Conservation (phyloP, 2,113 vertebrate genomes). For the Pseudorasbora parva region DNA sequence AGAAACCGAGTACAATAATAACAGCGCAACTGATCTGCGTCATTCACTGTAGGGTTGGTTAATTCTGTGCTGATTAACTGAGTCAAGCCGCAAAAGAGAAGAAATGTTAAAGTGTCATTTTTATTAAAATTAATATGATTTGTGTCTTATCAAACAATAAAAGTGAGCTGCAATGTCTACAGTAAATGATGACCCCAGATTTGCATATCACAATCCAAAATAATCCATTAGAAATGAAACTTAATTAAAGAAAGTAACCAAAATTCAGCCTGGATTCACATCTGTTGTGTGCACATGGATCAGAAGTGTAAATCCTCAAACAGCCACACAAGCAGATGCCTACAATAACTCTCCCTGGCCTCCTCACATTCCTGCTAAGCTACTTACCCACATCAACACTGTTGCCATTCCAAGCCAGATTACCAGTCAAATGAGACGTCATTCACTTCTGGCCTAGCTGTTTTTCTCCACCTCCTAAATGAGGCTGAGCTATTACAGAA, state of each 20-base stretch:
- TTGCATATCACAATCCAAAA: background rate
- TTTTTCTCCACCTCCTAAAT: background rate
- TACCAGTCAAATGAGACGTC: conserved; percentile 36
- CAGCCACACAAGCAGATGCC: conserved; percentile 35
- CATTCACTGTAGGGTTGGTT: background rate
- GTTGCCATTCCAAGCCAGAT: conserved; percentile 40
- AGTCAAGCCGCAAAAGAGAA: background rate
- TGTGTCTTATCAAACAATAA: background rate
- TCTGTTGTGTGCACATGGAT: background rate
- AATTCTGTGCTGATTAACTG: background rate
- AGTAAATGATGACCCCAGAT: background rate
- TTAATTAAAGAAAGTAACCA: background rate
- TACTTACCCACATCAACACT: conserved; percentile 41
- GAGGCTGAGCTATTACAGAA: background rate
- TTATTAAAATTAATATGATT: background rate
- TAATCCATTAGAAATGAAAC: background rate
- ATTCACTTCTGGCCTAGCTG: background rate
- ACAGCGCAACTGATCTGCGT: background rate
- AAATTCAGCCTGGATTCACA: conserved; percentile 7
- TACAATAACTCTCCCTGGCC: conserved; percentile 16
- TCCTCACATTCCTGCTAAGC: conserved; percentile 44
- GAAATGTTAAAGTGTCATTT: background rate
- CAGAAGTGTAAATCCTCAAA: conserved; percentile 33
- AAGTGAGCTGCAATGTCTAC: background rate
- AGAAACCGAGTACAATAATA: background rate